Evolutionary conservation across 2,113 vertebrate species (phyloP), one percentile per base, ranked within the genome.

Genomic region (Mormyrus lacerda): DNA sequence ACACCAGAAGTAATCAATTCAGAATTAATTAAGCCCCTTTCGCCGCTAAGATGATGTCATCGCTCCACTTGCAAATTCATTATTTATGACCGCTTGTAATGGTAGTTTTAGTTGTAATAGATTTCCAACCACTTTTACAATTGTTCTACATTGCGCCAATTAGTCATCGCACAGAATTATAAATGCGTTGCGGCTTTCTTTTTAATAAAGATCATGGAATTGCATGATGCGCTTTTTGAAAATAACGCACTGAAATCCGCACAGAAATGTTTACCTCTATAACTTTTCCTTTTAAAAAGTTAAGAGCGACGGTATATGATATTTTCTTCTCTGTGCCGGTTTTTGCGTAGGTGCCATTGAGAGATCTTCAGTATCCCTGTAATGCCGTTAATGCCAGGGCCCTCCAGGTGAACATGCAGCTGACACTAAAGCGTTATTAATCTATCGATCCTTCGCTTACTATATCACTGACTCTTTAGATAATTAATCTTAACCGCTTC

Each of bases 401-500:
- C 93, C 88, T 91, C 92, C 94, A 95, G 95, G 42, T 95, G 95
- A 95, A 95, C 93, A 93, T 85, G 91, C 79, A 90, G 93, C 92
- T 95, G 95, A 95, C 95, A 95, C 93, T 93, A 92, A 95, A 93
- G 91, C 93, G 88, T 96, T 96, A 94, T 94, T 91, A 95, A 92
- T 93, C 94, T 94, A 96, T 95, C 95, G 96, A 95, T 93, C 95
- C 94, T 95, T 95, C 93, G 94, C 94, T 93, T 95, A 94, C 94
- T 94, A 92, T 95, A 94, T 96, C 96, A 95, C 96, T 94, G 95
- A 95, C 94, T 93, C 92, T 95, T 93, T 93, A 94, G 95, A 94
- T 95, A 96, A 96, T 96, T 95, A 96, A 96, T 96, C 95, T 96
- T 94, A 88, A 91, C 93, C 94, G 94, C 95, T 96, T 95, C 94